A percentile compares a stretch with the other conserved stretches of the same genome.
These are phyloP conservation scores for Anguilla marmorata DNA, from an alignment of 2,797 vertebrate species.

Conservation along the genomic window DNA sequence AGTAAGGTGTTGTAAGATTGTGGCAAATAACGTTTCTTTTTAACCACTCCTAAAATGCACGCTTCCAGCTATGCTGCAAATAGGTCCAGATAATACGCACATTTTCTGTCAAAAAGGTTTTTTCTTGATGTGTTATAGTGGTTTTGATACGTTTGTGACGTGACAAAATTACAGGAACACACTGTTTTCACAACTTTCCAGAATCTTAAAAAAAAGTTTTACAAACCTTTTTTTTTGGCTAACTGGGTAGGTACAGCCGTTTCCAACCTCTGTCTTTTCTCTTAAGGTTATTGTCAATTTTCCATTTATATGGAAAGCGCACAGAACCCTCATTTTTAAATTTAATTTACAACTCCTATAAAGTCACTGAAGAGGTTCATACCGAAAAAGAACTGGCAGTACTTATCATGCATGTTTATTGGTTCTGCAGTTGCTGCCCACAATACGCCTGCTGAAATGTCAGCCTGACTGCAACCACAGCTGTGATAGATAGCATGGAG, in stretches of 20 bases:
- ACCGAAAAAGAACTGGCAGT: neutral
- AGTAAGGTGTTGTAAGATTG: too few species aligned
- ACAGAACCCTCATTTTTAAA: neutral
- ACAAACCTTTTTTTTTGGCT: too few species aligned
- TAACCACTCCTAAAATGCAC: too few species aligned
- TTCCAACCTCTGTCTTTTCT: neutral
- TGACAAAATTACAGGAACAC: neutral
- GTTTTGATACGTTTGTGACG: neutral
- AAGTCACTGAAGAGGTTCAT: neutral
- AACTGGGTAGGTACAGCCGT: neutral
- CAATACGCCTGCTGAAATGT: neutral
- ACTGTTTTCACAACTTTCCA: neutral
- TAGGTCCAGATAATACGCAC: too few species aligned
- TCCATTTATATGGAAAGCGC: neutral
- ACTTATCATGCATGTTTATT: neutral
- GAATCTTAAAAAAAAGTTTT: too few species aligned
- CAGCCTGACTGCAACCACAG: neutral
- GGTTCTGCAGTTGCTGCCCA: slow-evolving; percentile 7
- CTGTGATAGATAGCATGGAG: neutral
- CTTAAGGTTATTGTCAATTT: neutral
- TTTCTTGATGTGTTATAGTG: too few species aligned
- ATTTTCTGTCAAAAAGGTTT: too few species aligned
- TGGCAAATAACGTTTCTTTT: too few species aligned
- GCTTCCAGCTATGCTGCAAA: too few species aligned
- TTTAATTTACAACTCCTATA: neutral